A percentile compares a stretch with the other conserved stretches of the same genome.
These are phyloP conservation scores for Dicyrtomina minuta DNA, from an alignment of 2,888 invertebrate species.

Conservation along the genomic window DNA sequence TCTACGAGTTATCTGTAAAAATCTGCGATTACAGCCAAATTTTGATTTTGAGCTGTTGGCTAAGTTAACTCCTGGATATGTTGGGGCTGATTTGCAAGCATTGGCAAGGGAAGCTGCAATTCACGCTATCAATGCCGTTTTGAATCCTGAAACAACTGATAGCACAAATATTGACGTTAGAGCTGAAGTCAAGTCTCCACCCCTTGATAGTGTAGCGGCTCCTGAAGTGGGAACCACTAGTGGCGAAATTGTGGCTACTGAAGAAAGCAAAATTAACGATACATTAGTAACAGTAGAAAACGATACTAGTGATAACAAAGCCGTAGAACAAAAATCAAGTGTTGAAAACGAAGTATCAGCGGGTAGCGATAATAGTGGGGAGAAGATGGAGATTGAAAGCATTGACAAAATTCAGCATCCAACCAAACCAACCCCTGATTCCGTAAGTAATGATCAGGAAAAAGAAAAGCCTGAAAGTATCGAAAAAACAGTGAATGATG, in stretches of 20 bases:
- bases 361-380: neutral
- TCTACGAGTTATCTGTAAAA: slow-evolving; percentile 69
- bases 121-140: slow-evolving; percentile 63
- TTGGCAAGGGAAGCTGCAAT: slow-evolving; percentile 85
- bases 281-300: neutral
- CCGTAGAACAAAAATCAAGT: neutral
- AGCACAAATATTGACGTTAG: neutral
- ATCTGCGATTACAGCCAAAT: slow-evolving; percentile 68
- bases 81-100: slow-evolving; percentile 89
- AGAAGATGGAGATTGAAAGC: neutral
- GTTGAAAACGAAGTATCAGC: neutral
- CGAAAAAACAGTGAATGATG: neutral
- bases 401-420: neutral
- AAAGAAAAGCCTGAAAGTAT: neutral
- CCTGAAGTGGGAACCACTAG: neutral
- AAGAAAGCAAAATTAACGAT: neutral
- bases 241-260: neutral
- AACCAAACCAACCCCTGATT: neutral
- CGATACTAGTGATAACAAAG: neutral
- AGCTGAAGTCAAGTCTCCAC: slow-evolving; percentile 3
- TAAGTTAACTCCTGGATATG: slow-evolving; percentile 88
- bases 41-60: slow-evolving; percentile 75
- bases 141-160: neutral
- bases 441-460: neutral
- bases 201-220: neutral